phyloP scores from a whole-genome alignment of 2,888 invertebrate genomes.

The Chymomyza procnemis region DNA sequence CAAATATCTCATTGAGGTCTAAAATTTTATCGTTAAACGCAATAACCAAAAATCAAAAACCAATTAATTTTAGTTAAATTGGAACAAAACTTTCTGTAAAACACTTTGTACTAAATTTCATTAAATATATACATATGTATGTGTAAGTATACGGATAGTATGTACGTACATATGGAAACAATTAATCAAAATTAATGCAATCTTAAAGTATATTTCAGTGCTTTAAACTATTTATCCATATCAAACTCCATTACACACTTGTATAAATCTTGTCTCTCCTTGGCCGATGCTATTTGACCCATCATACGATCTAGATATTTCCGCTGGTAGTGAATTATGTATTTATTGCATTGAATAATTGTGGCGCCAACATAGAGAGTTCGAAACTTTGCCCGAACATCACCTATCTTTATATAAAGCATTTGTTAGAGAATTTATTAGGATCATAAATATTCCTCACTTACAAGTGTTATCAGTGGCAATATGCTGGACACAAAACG shows the following conservation, averaged over 20 bases:
- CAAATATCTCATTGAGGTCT: conserved; percentile 75
- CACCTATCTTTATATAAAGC: conserved; percentile 79
- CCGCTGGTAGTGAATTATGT: conserved; percentile 84
- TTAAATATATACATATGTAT: conserved; percentile 36
- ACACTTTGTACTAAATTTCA: conserved; percentile 37
- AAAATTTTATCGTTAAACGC: conserved; percentile 10
- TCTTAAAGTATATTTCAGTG: neutral
- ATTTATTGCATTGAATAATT: conserved; percentile 87
- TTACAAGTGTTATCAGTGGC: conserved; percentile 83
- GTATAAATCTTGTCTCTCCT: conserved; percentile 81
- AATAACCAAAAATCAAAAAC: conserved; percentile 31
- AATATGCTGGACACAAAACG: conserved; percentile 84
- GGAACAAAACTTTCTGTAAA: conserved; percentile 30
- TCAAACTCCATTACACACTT: conserved; percentile 75
- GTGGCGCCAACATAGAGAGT: conserved; percentile 88
- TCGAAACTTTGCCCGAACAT: conserved; percentile 81
- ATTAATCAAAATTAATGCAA: neutral
- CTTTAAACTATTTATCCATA: conserved; percentile 56
- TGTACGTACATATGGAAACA: conserved; percentile 2
- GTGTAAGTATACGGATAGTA: neutral
- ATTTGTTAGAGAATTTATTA: neutral
- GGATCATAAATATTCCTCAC: conserved; percentile 18
- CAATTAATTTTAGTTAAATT: conserved; percentile 45
- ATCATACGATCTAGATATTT: conserved; percentile 83
- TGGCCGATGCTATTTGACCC: conserved; percentile 82